Evolutionary conservation across 2,888 invertebrate genomes (phyloP).

Genomic region (Spisula subtruncata): DNA sequence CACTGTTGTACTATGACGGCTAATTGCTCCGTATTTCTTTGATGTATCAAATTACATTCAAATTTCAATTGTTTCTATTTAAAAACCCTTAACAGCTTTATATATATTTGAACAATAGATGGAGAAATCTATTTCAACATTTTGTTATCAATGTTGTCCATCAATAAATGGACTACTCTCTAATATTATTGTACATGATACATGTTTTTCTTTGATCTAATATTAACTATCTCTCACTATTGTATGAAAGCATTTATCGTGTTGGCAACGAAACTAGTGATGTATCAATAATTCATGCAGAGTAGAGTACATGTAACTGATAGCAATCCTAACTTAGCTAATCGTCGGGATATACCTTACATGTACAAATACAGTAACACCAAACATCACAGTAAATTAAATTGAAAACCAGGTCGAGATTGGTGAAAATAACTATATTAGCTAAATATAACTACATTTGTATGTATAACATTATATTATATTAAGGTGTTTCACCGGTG

Average conservation of each 20-base stretch:
- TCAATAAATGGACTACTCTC: not conserved
- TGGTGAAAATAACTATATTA: no score
- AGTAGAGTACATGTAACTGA: not conserved
- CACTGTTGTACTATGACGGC: not conserved
- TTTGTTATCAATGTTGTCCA: not conserved
- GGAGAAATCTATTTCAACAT: slow-evolving; percentile 13
- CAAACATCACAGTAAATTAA: no score
- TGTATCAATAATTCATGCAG: not conserved
- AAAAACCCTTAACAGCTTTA: not conserved
- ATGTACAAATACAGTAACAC: no score
- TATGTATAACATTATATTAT: no score
- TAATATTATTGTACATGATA: not conserved
- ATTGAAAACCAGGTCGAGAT: no score
- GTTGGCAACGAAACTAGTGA: not conserved
- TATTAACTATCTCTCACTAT: not conserved
- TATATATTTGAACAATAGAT: slow-evolving; percentile 9
- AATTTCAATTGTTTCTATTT: slow-evolving; percentile 30
- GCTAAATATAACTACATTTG: no score
- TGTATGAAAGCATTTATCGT: not conserved
- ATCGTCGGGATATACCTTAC: not conserved
- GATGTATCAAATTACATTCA: not conserved
- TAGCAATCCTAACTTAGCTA: not conserved
- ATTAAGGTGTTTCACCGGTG: no score
- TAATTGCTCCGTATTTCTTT: not conserved
- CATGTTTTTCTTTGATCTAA: not conserved